phyloP scores from a whole-genome alignment of 2,888 invertebrate genomes.

The Cephus spinipes region DNA sequence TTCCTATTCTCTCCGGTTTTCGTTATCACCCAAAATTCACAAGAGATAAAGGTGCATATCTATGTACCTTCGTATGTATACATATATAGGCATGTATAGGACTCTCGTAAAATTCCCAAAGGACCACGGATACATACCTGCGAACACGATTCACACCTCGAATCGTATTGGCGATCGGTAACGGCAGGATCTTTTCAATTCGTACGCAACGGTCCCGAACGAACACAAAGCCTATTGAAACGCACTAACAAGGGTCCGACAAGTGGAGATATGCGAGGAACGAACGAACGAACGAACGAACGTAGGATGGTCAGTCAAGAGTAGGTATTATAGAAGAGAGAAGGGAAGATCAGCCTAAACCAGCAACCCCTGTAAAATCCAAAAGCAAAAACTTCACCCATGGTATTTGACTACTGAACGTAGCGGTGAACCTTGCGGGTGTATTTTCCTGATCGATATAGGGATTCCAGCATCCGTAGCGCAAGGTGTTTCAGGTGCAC shows the following conservation, averaged over 20 bases:
- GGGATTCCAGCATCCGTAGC: neutral
- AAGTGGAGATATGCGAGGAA: constrained; percentile 17
- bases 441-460: neutral
- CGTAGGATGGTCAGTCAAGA: neutral
- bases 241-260: constrained; percentile 47
- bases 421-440: neutral
- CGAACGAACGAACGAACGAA: neutral
- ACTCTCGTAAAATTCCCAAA: neutral
- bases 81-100: neutral
- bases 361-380: neutral
- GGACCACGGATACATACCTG: neutral
- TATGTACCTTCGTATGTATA: neutral
- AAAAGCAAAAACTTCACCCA: neutral
- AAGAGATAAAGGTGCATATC: neutral
- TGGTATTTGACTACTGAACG: neutral
- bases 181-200: neutral
- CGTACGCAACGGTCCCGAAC: constrained; percentile 14
- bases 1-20: neutral
- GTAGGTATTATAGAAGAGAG: neutral
- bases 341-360: neutral
- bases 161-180: neutral
- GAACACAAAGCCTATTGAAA: constrained; percentile 40
- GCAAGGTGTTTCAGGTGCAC: neutral
- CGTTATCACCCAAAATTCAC: neutral
- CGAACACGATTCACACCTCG: neutral